phyloP scores from a whole-genome alignment of 2,797 vertebrate species.

The Lepilemur ruficaudatus region DNA sequence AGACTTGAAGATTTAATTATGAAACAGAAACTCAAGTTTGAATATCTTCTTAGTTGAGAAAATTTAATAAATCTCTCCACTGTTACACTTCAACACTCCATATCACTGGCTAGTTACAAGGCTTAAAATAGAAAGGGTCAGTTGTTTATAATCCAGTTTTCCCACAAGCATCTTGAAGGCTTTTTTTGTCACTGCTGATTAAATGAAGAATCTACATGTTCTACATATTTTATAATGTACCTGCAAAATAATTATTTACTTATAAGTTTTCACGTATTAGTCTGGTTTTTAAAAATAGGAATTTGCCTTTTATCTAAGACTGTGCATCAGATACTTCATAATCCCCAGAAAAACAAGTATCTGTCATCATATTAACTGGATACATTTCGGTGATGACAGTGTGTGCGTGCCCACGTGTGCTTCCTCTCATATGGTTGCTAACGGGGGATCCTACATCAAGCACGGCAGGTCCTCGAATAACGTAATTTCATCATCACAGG shows the following conservation, averaged over 20 bases:
- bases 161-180: neutral
- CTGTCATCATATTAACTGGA: neutral
- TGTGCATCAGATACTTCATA: neutral
- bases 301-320: conserved; percentile 26
- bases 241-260: neutral
- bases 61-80: neutral
- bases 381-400: neutral
- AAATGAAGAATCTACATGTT: neutral
- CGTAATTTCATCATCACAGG: neutral
- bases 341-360: neutral
- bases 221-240: neutral
- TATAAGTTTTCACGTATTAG: neutral
- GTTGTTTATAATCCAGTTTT: neutral
- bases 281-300: neutral
- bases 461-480: neutral
- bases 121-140: neutral
- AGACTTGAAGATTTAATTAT: neutral
- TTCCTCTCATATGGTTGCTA: neutral
- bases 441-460: neutral
- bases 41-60: conserved; percentile 2
- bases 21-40: conserved; percentile 3
- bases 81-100: neutral
- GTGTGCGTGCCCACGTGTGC: neutral
- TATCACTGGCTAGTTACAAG: neutral
- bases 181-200: neutral